These are phyloP conservation scores for Nothobranchius kuhntae DNA, from an alignment of 2,113 vertebrate species.

Conservation along the genomic window DNA sequence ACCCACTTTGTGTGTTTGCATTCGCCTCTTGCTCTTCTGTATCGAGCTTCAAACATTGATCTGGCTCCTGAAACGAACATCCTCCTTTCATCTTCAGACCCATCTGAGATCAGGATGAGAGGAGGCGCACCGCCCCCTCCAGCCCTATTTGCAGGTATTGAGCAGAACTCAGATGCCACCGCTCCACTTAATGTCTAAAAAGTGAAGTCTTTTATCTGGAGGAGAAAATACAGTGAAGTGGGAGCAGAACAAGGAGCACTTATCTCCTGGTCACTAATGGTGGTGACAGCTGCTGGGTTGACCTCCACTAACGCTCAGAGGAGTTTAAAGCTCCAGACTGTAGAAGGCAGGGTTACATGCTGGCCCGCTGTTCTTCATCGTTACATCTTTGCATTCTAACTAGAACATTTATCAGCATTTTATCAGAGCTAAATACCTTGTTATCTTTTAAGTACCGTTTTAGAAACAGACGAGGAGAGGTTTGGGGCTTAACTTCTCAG, in stretches of 20 bases:
- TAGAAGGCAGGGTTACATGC: neutral
- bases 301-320: conserved; percentile 19
- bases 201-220: conserved; percentile 55
- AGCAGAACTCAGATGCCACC: conserved; percentile 44
- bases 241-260: conserved; percentile 52
- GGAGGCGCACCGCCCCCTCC: conserved; percentile 36
- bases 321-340: conserved; percentile 29
- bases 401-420: too few relatives aligned
- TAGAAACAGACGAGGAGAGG: too few relatives aligned
- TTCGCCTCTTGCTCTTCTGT: neutral
- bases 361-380: too few relatives aligned
- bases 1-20: neutral
- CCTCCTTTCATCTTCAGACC: conserved; percentile 29
- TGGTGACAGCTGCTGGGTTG: conserved; percentile 34
- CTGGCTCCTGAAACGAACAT: conserved; percentile 12
- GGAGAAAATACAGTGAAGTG: conserved; percentile 13
- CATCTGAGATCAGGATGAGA: conserved; percentile 41
- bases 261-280: conserved; percentile 62
- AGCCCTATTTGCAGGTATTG: conserved; percentile 34
- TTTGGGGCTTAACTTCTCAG: too few relatives aligned
- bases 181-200: conserved; percentile 56
- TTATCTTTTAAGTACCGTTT: too few relatives aligned
- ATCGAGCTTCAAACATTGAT: conserved; percentile 30
- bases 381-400: too few relatives aligned
- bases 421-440: too few relatives aligned